Conservation (phyloP, 2,113 vertebrate genomes). For the Rafetus swinhoei region DNA sequence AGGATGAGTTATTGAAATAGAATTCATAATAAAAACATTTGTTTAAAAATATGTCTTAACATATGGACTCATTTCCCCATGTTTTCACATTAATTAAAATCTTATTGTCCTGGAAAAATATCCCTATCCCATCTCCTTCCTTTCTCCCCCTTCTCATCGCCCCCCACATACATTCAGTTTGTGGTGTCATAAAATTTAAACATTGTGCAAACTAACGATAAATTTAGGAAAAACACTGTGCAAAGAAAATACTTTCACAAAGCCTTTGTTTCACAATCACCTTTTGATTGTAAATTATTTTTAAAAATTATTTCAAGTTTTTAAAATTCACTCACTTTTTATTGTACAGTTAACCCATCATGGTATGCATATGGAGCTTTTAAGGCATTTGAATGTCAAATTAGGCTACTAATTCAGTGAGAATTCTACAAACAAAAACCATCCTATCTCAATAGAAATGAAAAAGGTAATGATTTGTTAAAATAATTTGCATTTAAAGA, state of each 20-base stretch:
- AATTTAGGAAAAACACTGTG: constrained; percentile 50
- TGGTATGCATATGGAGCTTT: constrained; percentile 4
- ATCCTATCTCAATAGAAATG: constrained; percentile 30
- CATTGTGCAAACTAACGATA: constrained; percentile 42
- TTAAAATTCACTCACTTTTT: background rate
- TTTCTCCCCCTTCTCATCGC: background rate
- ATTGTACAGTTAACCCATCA: background rate
- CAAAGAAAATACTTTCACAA: constrained; percentile 8
- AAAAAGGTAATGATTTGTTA: constrained; percentile 30
- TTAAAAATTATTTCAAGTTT: background rate
- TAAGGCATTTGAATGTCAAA: background rate
- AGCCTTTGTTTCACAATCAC: background rate
- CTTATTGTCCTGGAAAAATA: constrained; percentile 63
- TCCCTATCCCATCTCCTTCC: background rate
- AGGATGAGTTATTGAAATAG: constrained; percentile 75
- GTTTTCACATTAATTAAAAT: constrained; percentile 77
- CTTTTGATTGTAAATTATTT: background rate
- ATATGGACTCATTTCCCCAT: constrained; percentile 72
- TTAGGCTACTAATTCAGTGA: background rate
- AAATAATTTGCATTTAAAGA: background rate
- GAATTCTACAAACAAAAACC: background rate
- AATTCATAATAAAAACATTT: constrained; percentile 70
- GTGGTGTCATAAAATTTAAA: constrained; percentile 53
- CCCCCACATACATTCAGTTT: background rate
- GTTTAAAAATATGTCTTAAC: constrained; percentile 76